Percentiles rank a stretch among this genome's conserved stretches.
phyloP scores from a whole-genome alignment of 1,140 invertebrate species.

The Scaptomyza graminum region DNA sequence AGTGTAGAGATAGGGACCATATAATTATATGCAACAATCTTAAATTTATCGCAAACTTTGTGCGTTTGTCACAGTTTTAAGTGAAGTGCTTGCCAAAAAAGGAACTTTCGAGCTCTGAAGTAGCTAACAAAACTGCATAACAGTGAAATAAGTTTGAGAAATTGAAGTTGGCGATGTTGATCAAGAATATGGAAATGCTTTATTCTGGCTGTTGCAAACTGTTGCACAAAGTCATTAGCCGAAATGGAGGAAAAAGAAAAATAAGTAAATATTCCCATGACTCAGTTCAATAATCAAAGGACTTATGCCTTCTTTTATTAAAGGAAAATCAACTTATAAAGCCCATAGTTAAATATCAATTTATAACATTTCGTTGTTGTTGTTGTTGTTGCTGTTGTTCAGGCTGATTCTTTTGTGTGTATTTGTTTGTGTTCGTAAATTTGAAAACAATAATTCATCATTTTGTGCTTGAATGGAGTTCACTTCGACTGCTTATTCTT shows the following conservation, averaged over 20 bases:
- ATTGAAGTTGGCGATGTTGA: no score
- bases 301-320: not conserved
- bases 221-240: no score
- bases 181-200: no score
- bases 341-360: constrained; percentile 67
- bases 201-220: no score
- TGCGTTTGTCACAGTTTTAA: no score
- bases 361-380: constrained; percentile 43
- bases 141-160: no score
- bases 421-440: constrained; percentile 22
- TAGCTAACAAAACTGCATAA: no score
- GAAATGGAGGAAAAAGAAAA: not conserved
- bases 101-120: no score
- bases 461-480: constrained; percentile 27
- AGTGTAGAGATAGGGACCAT: no score
- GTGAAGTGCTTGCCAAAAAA: no score
- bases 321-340: constrained; percentile 40
- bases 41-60: no score
- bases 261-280: not conserved
- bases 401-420: constrained; percentile 4
- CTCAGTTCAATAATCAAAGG: not conserved
- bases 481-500: constrained; percentile 16
- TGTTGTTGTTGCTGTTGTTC: not conserved
- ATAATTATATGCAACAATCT: no score
- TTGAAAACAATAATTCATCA: constrained; percentile 72